Conservation (phyloP, 2,797 vertebrate genomes). For the Otus scops region DNA sequence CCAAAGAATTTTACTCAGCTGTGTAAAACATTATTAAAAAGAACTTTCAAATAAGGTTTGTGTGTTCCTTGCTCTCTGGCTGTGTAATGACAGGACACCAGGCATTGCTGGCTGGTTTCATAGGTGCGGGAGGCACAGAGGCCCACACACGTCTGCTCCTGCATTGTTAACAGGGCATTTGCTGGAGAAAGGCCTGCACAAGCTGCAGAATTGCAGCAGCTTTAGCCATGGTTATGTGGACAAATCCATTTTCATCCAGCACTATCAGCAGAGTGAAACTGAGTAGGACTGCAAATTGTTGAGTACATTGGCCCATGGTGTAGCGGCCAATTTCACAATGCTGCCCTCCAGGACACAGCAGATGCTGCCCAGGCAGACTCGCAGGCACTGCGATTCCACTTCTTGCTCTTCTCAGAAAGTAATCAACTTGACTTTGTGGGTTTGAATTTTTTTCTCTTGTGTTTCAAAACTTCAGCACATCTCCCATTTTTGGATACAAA, state of each 20-base stretch:
- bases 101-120: neutral
- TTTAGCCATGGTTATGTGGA: neutral
- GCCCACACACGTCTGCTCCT: neutral
- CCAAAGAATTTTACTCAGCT: neutral
- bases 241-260: neutral
- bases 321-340: neutral
- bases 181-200: neutral
- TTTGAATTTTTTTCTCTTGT: neutral
- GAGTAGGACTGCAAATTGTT: neutral
- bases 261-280: neutral
- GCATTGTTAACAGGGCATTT: neutral
- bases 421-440: neutral
- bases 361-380: neutral
- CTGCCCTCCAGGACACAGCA: neutral
- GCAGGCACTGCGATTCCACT: neutral
- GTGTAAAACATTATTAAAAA: neutral
- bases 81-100: neutral
- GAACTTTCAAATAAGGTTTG: neutral
- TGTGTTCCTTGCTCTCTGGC: neutral
- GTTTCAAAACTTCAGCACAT: neutral
- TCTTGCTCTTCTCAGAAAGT: neutral
- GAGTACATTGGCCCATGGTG: fast-evolving
- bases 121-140: neutral
- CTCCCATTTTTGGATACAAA: neutral
- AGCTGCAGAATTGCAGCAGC: neutral